Evolutionary conservation across 2,888 invertebrate species (phyloP).

Genomic region (Volucella zonaria): DNA sequence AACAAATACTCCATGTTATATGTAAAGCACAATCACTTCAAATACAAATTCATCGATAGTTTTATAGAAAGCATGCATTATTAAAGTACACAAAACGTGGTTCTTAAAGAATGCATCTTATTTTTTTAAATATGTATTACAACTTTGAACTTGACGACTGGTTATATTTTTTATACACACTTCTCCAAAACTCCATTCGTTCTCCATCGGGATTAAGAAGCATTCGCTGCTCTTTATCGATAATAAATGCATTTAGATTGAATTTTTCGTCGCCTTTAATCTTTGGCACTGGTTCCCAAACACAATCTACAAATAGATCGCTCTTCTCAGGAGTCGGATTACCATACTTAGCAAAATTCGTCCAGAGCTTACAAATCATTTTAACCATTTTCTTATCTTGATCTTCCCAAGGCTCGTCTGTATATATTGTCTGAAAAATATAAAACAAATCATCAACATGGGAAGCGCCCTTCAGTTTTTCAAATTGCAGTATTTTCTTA

Average conservation of each 20-base stretch:
- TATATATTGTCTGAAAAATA: constrained; percentile 82
- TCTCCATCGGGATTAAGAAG: constrained; percentile 78
- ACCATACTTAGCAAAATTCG: constrained; percentile 86
- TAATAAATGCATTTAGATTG: constrained; percentile 78
- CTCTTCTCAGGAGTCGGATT: constrained; percentile 79
- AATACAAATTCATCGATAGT: no score
- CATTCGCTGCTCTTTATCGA: constrained; percentile 78
- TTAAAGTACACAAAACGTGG: no score
- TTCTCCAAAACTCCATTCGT: constrained; percentile 80
- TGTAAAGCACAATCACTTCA: no score
- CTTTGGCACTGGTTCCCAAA: constrained; percentile 78
- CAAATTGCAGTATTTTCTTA: constrained; percentile 82
- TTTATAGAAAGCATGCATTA: no score
- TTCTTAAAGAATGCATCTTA: neutral
- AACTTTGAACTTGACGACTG: constrained; percentile 1
- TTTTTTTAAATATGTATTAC: constrained; percentile 1
- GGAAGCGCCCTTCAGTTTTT: constrained; percentile 83
- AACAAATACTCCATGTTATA: no score
- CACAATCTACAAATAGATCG: constrained; percentile 54
- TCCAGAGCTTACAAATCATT: constrained; percentile 85
- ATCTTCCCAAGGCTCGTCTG: constrained; percentile 69
- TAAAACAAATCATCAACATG: constrained; percentile 86
- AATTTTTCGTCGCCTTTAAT: constrained; percentile 65
- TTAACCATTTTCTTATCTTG: constrained; percentile 80
- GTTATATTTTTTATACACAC: constrained; percentile 79